Evolutionary conservation across 2,888 invertebrate genomes (phyloP), one percentile per base, ranked within the genome.

Genomic region (Neuroscelio doddi): DNA sequence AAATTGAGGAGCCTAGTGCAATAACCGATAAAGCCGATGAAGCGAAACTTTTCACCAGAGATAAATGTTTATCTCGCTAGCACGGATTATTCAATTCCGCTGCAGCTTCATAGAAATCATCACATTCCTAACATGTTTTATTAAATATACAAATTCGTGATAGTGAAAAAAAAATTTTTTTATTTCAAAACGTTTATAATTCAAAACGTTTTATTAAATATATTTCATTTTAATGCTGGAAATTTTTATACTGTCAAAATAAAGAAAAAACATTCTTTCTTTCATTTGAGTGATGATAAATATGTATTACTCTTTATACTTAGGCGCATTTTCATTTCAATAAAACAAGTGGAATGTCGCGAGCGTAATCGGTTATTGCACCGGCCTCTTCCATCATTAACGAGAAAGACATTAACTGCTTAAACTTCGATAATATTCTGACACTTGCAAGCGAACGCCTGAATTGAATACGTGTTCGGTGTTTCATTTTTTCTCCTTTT

Each of bases 281-380:
- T n/a, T n/a, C n/a, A n/a, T n/a, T n/a, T n/a, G n/a, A n/a, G n/a
- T n/a, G n/a, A n/a, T n/a, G n/a, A n/a, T n/a, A n/a, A n/a, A n/a
- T n/a, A n/a, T n/a, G n/a, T n/a, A 62, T 62, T 53, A 34, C 34
- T 30, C 50, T 66, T 66, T 56, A 45, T 57, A 66, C 57, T 49
- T 52, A 41, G 45, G 55, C 41, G 61, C 57, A 57, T 66, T 57
- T 66, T 66, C 46, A 57, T 66, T 62, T 62, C 62, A 67, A 62
- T 63, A 59, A 67, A 67, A 58, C 58, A 63, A 67, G 58, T 67
- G 58, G 55, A 67, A 58, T 50, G 66, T 66, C 66, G 12, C 36
- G 15, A 52, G 46, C 58, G 56, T 67, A 67, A 67, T 67, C 66
- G 66, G 66, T 67, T 67, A 67, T 63, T 67, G 66, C 66, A 67